Conservation (phyloP, 2,113 vertebrate species). For the Centropristis striata region DNA sequence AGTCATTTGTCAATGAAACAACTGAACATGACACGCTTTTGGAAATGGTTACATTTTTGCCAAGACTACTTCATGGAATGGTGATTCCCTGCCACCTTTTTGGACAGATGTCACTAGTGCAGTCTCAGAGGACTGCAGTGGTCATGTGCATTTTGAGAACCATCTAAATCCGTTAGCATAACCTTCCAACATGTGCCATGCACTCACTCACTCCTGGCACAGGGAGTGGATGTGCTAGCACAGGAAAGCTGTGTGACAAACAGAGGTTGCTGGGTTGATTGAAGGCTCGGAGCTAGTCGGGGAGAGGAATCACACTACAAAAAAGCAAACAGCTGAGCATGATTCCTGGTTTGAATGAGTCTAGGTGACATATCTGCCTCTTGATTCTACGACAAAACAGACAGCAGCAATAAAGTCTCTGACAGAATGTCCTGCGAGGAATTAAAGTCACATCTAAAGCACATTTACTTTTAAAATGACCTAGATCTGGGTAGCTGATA, state of each 20-base stretch:
- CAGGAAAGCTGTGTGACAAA: constrained; percentile 29
- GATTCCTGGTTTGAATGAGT: constrained; percentile 45
- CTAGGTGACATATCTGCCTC: constrained; percentile 32
- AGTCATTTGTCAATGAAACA: constrained; percentile 60
- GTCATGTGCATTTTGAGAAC: constrained; percentile 9
- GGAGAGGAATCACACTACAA: background rate
- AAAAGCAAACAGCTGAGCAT: constrained; percentile 24
- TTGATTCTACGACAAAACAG: constrained; percentile 27
- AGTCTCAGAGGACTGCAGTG: background rate
- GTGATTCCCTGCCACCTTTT: constrained; percentile 18
- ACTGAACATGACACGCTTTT: constrained; percentile 49
- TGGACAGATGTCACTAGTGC: constrained; percentile 18
- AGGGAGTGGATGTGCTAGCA: constrained; percentile 13
- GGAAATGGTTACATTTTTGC: constrained; percentile 24
- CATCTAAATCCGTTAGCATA: constrained; percentile 23
- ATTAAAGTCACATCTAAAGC: constrained; percentile 27
- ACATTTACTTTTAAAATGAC: constrained; percentile 16
- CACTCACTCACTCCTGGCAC: constrained; percentile 19
- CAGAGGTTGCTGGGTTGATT: constrained; percentile 11
- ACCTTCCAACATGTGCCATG: constrained; percentile 30
- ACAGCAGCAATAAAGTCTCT: constrained; percentile 25
- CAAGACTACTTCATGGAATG: constrained; percentile 9
- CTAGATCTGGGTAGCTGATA: constrained; percentile 6
- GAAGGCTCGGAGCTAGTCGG: constrained; percentile 16
- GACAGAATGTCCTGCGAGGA: constrained; percentile 13